Base-by-base conservation (phyloP, 2,797 vertebrate species). In the Peromyscus aztecus region DNA sequence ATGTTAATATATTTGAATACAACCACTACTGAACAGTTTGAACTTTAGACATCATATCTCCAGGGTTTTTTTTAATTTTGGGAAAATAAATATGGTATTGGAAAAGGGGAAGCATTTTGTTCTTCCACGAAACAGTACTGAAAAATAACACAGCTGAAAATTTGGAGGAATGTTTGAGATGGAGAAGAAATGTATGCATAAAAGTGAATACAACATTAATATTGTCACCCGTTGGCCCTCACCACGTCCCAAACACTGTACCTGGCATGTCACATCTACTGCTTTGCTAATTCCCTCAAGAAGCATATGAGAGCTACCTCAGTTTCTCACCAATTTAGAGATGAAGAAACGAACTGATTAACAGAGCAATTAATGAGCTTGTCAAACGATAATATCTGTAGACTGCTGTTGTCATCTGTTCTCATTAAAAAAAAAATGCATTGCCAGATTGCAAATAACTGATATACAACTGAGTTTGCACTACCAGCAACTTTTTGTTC, bases 1-100 rank as follows among this genome's bases (percentile, higher is more conserved):
- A 71, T 76, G 61, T 90, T 83, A 92, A 73, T 84, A 34, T 7
- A n/a, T 71, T 95, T 78, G 29, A 81, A 94, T 73, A 80, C 31
- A 76, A n/a, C 9, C 9, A 92, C 16, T n/a, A 84, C 24, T 67
- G 31, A 16, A 59, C 67, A 4, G 24, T 75, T 92, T 94, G 8
- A 57, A 57, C n/a, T 76, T 17, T 71, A 9, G 9, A 8, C 31
- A 77, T 57, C 37, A 87, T 82, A 71, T 82, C 7, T 76, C 34
- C 27, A 82, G 4, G 31, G 10, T 21, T 34, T 46, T 16, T 55
- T 55, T 55, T 16, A 55, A 16, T 61, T 49, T 34, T 46, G 65
- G 67, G 87, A 93, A 84, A 67, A 29, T 91, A 63, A 80, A 46
- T 69, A 80, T 37, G 63, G 73, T 16, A 37, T 59, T 67, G 49